phyloP scores from a whole-genome alignment of 2,888 invertebrate species.

The Pherbina coryleti region DNA sequence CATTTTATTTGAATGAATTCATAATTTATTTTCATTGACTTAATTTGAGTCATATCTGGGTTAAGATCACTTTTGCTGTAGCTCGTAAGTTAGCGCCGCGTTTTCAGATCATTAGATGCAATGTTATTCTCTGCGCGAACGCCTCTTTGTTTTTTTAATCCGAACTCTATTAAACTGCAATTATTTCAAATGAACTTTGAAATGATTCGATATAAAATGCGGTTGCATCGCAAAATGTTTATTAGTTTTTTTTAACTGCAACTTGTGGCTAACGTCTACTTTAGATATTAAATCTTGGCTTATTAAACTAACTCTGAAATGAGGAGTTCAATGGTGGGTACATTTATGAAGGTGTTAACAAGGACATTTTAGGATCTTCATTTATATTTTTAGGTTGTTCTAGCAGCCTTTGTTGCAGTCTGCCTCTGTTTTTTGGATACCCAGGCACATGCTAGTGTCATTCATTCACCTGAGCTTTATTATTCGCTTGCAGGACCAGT shows the following conservation, averaged over 20 bases:
- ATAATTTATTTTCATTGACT: no score
- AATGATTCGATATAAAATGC: constrained; percentile 27
- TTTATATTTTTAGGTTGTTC: constrained; percentile 41
- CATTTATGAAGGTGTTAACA: neutral
- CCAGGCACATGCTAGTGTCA: constrained; percentile 10
- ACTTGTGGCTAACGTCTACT: neutral
- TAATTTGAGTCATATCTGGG: neutral
- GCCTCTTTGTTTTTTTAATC: neutral
- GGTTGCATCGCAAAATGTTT: neutral
- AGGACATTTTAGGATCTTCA: neutral
- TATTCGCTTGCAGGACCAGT: constrained; percentile 7
- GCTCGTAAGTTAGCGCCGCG: neutral
- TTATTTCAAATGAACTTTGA: neutral
- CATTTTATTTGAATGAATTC: no score
- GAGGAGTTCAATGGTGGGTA: constrained; percentile 48
- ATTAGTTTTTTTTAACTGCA: constrained; percentile 24
- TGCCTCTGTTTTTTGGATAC: neutral
- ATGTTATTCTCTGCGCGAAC: neutral
- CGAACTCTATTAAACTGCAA: neutral
- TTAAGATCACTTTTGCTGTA: neutral
- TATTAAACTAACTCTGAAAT: constrained; percentile 35
- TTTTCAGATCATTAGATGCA: neutral
- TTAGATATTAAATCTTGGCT: neutral
- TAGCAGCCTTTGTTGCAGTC: constrained; percentile 44
- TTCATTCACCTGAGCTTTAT: neutral